These are phyloP conservation scores for Microplitis mediator DNA, from an alignment of 1,140 invertebrate genomes.

Conservation along the genomic window DNA sequence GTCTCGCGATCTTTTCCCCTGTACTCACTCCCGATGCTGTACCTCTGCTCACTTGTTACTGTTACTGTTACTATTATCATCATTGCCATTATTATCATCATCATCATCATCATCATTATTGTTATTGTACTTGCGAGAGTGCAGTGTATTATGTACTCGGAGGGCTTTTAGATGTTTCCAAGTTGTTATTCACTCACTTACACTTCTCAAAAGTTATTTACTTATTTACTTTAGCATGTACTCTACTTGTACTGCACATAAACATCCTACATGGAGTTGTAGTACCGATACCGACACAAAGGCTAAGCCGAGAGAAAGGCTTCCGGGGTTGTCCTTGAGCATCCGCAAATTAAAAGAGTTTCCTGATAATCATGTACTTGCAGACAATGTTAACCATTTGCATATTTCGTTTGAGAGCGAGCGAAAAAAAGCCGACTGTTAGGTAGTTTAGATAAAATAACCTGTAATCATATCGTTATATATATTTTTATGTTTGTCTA, in stretches of 20 bases:
- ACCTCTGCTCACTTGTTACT: background rate
- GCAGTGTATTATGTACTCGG: background rate
- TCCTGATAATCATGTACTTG: background rate
- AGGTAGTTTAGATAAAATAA: background rate
- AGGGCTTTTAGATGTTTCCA: conserved; percentile 31
- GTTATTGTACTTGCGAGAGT: no score
- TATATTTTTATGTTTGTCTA: background rate
- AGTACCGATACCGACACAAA: background rate
- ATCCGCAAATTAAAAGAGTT: background rate
- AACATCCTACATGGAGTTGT: background rate
- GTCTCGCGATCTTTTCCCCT: conserved; percentile 28
- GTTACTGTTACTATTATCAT: background rate
- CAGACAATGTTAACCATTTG: background rate
- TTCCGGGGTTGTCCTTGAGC: conserved; percentile 36
- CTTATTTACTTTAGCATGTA: no score
- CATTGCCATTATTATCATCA: background rate
- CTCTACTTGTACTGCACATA: background rate
- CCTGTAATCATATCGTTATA: background rate
- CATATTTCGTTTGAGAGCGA: background rate
- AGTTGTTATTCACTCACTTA: background rate
- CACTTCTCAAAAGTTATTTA: background rate
- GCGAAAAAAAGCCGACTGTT: no score
- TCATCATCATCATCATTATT: background rate
- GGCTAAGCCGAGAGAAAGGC: conserved; percentile 29
- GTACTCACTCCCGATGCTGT: background rate